Conservation (phyloP, 2,113 vertebrate species). For the Pleuronectes platessa region DNA sequence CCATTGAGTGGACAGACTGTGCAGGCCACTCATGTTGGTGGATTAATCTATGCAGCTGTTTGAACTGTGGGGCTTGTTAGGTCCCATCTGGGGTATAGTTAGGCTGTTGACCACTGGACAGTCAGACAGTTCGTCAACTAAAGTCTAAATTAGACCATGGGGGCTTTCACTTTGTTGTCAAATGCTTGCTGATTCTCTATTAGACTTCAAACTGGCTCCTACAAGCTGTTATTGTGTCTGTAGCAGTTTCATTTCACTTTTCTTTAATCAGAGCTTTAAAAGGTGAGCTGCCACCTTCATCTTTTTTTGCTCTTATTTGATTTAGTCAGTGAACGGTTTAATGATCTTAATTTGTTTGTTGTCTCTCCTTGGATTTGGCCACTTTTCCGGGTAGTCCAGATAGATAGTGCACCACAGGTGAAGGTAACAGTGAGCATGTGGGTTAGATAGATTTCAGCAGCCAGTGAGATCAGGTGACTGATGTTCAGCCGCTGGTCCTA, state of each 20-base stretch:
- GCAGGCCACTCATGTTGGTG: slow-evolving; percentile 3
- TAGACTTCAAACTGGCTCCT: not conserved
- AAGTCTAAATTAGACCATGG: no score
- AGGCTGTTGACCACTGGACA: not conserved
- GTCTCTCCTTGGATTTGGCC: not conserved
- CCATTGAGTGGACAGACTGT: not conserved
- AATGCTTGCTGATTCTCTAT: not conserved
- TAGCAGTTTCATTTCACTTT: not conserved
- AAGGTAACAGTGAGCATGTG: slow-evolving; percentile 20
- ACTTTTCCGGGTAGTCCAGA: slow-evolving; percentile 14
- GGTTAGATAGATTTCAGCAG: slow-evolving; percentile 42
- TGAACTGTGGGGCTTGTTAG: not conserved
- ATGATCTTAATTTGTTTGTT: not conserved
- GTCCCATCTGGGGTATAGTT: not conserved
- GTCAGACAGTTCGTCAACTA: not conserved
- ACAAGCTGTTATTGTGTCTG: no score
- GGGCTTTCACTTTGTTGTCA: not conserved
- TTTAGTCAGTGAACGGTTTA: not conserved
- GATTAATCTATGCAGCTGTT: not conserved
- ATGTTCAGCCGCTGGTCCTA: slow-evolving; percentile 3
- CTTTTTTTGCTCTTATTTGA: no score
- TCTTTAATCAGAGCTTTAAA: not conserved
- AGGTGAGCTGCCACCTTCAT: no score
- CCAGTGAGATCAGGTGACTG: slow-evolving; percentile 56
- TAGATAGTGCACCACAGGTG: slow-evolving; percentile 19